These are phyloP conservation scores for Siderastrea radians DNA, from an alignment of 92 coral and sea anemone species.

Conservation along the genomic window DNA sequence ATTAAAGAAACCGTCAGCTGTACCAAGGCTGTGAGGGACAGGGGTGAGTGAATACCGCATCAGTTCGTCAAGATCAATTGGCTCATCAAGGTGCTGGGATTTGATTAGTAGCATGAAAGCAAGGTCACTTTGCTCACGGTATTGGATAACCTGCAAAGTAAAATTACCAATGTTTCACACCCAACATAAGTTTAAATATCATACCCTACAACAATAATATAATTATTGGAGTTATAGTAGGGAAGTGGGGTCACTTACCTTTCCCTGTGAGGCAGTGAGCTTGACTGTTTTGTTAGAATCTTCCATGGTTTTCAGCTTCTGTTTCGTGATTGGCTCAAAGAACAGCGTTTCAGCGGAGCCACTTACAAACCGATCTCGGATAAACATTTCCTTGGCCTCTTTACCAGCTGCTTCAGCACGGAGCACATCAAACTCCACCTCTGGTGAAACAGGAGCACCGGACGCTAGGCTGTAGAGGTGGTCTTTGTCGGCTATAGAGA, in stretches of 20 bases:
- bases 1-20: constrained; percentile 67
- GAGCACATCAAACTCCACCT: constrained; percentile 39
- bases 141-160: constrained; percentile 54
- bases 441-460: constrained; percentile 59
- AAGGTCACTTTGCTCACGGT: constrained; percentile 53
- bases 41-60: constrained; percentile 70
- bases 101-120: constrained; percentile 62
- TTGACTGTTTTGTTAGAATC: constrained; percentile 32
- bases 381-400: constrained; percentile 57
- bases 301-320: constrained; percentile 63
- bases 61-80: constrained; percentile 56
- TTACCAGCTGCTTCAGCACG: constrained; percentile 53
- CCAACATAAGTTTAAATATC: neutral
- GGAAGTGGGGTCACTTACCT: constrained; percentile 32
- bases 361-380: constrained; percentile 41
- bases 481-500: constrained; percentile 47
- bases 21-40: constrained; percentile 76
- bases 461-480: constrained; percentile 61
- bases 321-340: constrained; percentile 56
- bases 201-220: neutral
- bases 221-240: neutral
- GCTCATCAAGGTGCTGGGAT: constrained; percentile 57
- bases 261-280: constrained; percentile 74
- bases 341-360: constrained; percentile 55
- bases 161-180: constrained; percentile 17